Base-by-base conservation (phyloP, 92 coral and sea anemone species). In the Porites divaricata region DNA sequence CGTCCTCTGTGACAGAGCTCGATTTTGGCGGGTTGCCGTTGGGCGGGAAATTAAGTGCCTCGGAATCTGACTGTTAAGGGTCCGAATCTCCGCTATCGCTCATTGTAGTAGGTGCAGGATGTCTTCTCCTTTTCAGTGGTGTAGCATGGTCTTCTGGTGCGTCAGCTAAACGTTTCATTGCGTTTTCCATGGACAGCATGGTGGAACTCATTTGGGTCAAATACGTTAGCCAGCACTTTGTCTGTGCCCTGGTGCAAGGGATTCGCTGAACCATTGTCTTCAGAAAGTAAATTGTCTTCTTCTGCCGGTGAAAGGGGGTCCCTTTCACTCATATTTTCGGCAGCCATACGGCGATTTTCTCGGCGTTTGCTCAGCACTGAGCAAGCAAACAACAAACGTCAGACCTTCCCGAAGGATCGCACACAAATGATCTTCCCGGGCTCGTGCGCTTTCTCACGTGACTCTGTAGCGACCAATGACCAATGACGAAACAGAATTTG, bases 1-100 rank as follows among this genome's bases (percentile, higher is more conserved):
- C 35, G 35, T 28, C 35, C 35, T 28, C 35, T 28, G 35, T 28
- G 35, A 28, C 35, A 28, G 35, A 28, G 35, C 35, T 28, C 35
- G 35, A 4, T 28, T 28, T 28, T 69, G 58, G 66, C 69, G 62
- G n/a, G n/a, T 77, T 59, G 72, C 71, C 77, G 10, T 26, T 23
- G 16, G 75, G 54, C 25, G 56, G n/a, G 72, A 78, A 6, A 25
- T 70, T 76, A 11, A 86, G 16, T 41, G 54, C 76, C 86, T 70
- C 80, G 57, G 86, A 86, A 61, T 85, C 85, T n/a, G 85, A 85
- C 57, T 19, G 45, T 80, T 67, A 52, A 22, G 45, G 9, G 17
- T 35, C 45, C n/a, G 41, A 22, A 15, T 19, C 76, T 35, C 20
- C 70, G 70, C 70, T 65, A 65, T 65, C 20, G 6, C 20, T 65